Conservation (phyloP, 2,113 vertebrate species). For the Salminus brasiliensis region DNA sequence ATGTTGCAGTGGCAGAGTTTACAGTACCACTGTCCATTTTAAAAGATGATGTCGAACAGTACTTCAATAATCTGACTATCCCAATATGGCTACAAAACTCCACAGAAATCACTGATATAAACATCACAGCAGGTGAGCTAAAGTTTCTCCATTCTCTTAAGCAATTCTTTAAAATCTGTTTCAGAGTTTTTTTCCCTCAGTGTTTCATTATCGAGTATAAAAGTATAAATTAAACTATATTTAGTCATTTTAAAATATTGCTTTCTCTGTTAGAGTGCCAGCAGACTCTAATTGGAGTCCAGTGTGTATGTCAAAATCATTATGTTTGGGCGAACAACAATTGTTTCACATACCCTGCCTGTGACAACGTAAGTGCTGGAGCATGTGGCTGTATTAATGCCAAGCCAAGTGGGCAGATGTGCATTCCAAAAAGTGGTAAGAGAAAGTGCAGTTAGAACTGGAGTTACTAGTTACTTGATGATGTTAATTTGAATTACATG, state of each 20-base stretch:
- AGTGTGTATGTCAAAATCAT: conserved; percentile 49
- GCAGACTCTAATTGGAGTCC: not conserved
- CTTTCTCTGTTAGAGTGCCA: conserved; percentile 50
- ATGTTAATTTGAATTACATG: not conserved
- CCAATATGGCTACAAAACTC: conserved; percentile 27
- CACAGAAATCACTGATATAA: conserved; percentile 36
- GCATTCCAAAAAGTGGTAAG: conserved; percentile 39
- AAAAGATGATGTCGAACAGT: not conserved
- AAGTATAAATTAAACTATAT: not conserved
- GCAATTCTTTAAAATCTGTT: not conserved
- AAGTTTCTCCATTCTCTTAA: not conserved
- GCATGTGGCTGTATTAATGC: conserved; percentile 33
- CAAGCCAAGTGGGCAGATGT: conserved; percentile 35
- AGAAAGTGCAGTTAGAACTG: not conserved
- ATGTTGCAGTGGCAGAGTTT: conserved; percentile 38
- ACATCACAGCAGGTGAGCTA: conserved; percentile 60
- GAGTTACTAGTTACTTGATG: not conserved
- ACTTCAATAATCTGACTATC: conserved; percentile 2
- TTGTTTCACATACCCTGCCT: conserved; percentile 22
- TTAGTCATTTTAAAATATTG: not conserved
- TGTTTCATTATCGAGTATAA: not conserved
- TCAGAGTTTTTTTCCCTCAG: not conserved
- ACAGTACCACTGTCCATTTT: not conserved
- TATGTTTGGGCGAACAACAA: conserved; percentile 37
- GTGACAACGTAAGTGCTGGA: conserved; percentile 2